Percentiles rank a stretch among this genome's conserved stretches.
Conservation (phyloP, 2,888 invertebrate species). For the Chalcis sispes region DNA sequence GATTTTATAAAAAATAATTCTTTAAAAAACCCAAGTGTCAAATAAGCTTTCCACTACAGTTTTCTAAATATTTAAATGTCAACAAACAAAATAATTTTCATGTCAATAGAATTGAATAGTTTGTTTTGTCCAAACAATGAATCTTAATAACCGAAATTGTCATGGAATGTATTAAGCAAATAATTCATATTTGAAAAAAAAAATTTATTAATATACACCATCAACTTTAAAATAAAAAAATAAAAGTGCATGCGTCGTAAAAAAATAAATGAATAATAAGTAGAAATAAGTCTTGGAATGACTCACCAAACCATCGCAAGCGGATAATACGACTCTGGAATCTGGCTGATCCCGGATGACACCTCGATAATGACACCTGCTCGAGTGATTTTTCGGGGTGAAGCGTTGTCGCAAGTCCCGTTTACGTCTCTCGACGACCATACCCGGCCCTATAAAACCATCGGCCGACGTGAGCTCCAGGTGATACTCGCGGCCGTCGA, state of each 20-base stretch:
- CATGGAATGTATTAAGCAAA: conserved; percentile 4
- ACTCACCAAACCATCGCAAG: conserved; percentile 91
- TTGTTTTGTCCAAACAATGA: background rate
- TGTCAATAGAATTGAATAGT: background rate
- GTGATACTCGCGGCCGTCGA: conserved; percentile 74
- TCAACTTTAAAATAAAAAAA: background rate
- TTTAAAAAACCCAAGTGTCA: no score
- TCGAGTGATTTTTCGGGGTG: conserved; percentile 75
- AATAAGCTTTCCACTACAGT: no score
- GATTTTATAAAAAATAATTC: no score
- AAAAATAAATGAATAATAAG: background rate
- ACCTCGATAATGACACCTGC: conserved; percentile 88
- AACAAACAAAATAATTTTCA: conserved; percentile 5
- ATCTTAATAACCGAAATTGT: background rate
- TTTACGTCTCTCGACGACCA: conserved; percentile 85
- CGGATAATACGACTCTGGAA: conserved; percentile 87
- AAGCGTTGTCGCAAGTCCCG: conserved; percentile 66
- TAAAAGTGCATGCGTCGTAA: background rate
- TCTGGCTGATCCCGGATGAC: conserved; percentile 82
- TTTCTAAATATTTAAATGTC: background rate
- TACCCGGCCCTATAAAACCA: conserved; percentile 75
- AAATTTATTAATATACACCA: background rate
- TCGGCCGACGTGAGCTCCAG: conserved; percentile 72
- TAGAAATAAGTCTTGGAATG: no score
- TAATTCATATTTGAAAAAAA: background rate